A percentile compares a stretch with the other conserved stretches of the same genome.
Conservation (phyloP, 2,888 invertebrate genomes). For the Hoplodrina ambigua region DNA sequence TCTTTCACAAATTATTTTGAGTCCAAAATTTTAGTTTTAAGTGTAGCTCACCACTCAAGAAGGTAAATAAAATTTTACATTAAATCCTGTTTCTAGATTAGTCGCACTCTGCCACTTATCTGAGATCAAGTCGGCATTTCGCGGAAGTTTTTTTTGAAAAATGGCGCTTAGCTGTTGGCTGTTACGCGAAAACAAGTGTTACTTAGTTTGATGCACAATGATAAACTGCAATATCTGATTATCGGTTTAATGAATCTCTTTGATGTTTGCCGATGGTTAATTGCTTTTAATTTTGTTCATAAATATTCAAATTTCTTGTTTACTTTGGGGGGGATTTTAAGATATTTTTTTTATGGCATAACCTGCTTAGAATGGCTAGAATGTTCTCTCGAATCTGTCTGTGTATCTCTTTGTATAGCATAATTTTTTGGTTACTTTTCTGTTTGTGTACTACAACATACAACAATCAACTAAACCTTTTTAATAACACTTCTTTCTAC, state of each 20-base stretch:
- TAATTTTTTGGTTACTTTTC: no score
- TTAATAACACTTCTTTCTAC: neutral
- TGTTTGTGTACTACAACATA: neutral
- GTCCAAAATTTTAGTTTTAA: neutral
- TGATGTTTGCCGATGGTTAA: slow-evolving; percentile 57
- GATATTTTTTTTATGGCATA: neutral
- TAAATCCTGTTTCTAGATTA: slow-evolving; percentile 55
- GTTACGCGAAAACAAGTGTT: slow-evolving; percentile 59
- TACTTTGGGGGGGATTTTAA: neutral
- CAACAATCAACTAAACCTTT: neutral
- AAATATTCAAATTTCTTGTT: slow-evolving; percentile 23
- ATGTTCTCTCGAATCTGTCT: neutral
- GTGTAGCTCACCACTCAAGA: neutral
- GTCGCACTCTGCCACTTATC: slow-evolving; percentile 52
- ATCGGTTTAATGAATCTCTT: slow-evolving; percentile 55
- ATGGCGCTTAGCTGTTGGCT: slow-evolving; percentile 44
- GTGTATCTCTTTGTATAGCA: neutral
- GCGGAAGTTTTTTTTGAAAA: slow-evolving; percentile 50
- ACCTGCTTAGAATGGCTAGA: no score
- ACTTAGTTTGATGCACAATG: slow-evolving; percentile 52
- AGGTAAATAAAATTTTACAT: slow-evolving; percentile 11
- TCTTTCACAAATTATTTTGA: neutral
- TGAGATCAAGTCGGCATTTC: slow-evolving; percentile 56
- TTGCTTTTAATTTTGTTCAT: slow-evolving; percentile 51
- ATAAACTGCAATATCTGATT: slow-evolving; percentile 62